Evolutionary conservation across 2,797 vertebrate species (phyloP).

Genomic region (Capromys pilorides): DNA sequence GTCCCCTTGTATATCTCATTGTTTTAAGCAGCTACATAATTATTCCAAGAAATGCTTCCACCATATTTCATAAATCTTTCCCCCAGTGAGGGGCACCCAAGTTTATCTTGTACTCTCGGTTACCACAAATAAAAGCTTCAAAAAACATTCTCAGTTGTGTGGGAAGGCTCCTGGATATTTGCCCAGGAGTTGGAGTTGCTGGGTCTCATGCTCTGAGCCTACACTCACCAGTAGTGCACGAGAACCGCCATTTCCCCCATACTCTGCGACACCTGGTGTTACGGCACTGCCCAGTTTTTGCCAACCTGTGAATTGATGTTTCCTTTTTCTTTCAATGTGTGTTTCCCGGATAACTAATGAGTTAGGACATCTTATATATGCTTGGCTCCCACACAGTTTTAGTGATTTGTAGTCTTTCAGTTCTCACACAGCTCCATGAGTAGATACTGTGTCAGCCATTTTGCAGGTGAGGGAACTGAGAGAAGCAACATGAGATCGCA

Average conservation of each 20-base stretch:
- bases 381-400: neutral
- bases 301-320: neutral
- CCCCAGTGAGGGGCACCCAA: neutral
- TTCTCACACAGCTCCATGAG: neutral
- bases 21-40: conserved; percentile 9
- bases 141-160: neutral
- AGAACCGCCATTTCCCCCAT: neutral
- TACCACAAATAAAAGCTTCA: neutral
- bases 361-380: neutral
- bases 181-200: neutral
- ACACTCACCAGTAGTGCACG: neutral
- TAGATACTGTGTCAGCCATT: neutral
- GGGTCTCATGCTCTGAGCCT: neutral
- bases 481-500: neutral
- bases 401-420: neutral
- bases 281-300: neutral
- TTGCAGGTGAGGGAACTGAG: conserved; percentile 35
- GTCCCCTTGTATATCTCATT: neutral
- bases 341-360: neutral
- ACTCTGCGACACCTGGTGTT: neutral
- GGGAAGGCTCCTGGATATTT: neutral
- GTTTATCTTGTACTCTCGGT: neutral
- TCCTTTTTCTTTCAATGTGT: neutral
- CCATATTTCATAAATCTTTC: neutral
- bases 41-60: neutral